These are phyloP conservation scores for Leptodactylus fuscus DNA, from an alignment of 2,113 vertebrate genomes.

Conservation along the genomic window DNA sequence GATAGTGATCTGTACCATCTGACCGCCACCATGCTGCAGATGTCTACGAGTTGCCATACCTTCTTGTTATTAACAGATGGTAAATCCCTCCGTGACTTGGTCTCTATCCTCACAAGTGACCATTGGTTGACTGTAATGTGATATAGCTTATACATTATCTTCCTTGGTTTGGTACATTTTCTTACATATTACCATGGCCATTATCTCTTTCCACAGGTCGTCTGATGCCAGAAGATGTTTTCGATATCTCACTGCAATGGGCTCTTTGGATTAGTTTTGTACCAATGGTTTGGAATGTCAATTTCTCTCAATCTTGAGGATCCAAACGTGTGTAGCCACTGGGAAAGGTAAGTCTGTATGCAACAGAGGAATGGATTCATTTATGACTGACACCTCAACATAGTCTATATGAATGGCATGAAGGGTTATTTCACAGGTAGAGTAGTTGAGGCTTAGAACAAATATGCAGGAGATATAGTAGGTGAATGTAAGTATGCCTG, in stretches of 20 bases:
- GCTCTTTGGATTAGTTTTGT: slow-evolving; percentile 71
- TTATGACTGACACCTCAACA: not conserved
- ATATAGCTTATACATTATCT: too few relatives aligned
- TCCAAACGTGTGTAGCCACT: slow-evolving; percentile 98
- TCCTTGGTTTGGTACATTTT: not conserved
- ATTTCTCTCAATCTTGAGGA: slow-evolving; percentile 91
- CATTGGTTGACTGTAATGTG: not conserved
- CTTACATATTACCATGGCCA: not conserved
- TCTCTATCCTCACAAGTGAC: not conserved
- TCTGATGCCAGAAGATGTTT: slow-evolving; percentile 78
- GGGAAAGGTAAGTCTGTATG: slow-evolving; percentile 87
- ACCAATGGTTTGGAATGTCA: slow-evolving; percentile 73
- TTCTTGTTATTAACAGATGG: not conserved
- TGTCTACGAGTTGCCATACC: not conserved
- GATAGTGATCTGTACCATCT: not conserved
- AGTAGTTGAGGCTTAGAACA: too few relatives aligned
- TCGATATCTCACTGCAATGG: slow-evolving; percentile 66
- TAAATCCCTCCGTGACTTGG: not conserved
- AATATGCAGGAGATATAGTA: too few relatives aligned
- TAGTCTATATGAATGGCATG: too few relatives aligned
- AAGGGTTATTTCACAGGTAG: too few relatives aligned
- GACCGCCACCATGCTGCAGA: not conserved
- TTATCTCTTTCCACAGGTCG: slow-evolving; percentile 68
- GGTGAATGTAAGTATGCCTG: too few relatives aligned
- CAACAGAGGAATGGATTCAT: not conserved